Evolutionary conservation across 2,888 invertebrate species (phyloP).

Genomic region (Perdita meconis): DNA sequence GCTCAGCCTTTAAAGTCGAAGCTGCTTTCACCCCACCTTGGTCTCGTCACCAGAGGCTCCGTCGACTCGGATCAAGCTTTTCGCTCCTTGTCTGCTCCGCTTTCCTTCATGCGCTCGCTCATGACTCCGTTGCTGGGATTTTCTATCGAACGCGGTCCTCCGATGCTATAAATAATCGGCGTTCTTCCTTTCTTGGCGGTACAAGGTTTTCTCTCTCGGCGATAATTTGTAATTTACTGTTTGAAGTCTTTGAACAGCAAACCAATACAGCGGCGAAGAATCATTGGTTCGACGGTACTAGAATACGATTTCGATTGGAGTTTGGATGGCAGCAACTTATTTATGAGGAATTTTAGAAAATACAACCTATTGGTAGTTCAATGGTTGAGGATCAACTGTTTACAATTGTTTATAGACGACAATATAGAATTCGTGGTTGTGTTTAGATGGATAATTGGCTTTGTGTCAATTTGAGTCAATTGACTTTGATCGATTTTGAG

Average conservation of each 20-base stretch:
- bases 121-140: conserved; percentile 26
- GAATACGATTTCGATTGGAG: not conserved
- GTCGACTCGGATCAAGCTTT: conserved; percentile 73
- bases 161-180: conserved; percentile 42
- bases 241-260: not conserved
- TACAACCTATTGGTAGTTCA: too few relatives aligned
- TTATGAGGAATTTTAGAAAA: not conserved
- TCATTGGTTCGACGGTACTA: not conserved
- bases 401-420: too few relatives aligned
- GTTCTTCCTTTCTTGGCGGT: conserved; percentile 4
- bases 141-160: conserved; percentile 33
- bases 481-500: too few relatives aligned
- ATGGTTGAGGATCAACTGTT: too few relatives aligned
- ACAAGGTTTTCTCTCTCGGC: not conserved
- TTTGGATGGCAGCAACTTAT: too few relatives aligned
- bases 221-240: conserved; percentile 26
- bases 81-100: conserved; percentile 48
- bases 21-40: conserved; percentile 72
- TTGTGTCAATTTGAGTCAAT: too few relatives aligned
- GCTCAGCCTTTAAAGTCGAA: conserved; percentile 76
- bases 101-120: conserved; percentile 25
- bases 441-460: too few relatives aligned
- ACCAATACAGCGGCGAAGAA: not conserved
- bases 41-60: conserved; percentile 66
- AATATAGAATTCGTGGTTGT: too few relatives aligned